Percentiles rank a stretch among this genome's conserved stretches.
Evolutionary conservation across 2,113 vertebrate species (phyloP).

Genomic region (Ophiodon elongatus): DNA sequence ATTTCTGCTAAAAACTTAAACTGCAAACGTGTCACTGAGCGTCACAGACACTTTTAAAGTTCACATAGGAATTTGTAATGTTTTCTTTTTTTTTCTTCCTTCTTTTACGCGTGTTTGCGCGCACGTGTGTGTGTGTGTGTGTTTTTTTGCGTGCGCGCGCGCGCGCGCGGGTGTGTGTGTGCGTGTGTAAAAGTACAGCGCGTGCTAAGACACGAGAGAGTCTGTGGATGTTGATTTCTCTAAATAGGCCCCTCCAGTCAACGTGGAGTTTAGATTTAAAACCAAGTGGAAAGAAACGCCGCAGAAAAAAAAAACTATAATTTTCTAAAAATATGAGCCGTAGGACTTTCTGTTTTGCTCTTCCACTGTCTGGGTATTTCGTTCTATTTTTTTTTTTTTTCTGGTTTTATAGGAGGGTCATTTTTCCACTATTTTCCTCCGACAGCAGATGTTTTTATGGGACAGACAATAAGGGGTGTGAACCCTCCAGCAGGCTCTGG

Average conservation of each 20-base stretch:
- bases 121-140: background rate
- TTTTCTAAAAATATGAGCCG: conserved; percentile 11
- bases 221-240: conserved; percentile 28
- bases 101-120: background rate
- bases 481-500: no score
- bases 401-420: conserved; percentile 17
- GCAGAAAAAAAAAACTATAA: conserved; percentile 20
- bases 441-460: conserved; percentile 49
- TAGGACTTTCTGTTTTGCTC: background rate
- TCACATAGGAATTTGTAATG: background rate
- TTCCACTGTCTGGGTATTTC: background rate
- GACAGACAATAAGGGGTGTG: conserved; percentile 31
- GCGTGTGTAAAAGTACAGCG: conserved; percentile 3
- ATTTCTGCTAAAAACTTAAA: background rate
- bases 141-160: no score
- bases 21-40: background rate
- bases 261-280: conserved; percentile 38
- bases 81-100: background rate
- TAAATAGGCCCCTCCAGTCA: conserved; percentile 34
- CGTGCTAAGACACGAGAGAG: conserved; percentile 30
- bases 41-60: background rate
- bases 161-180: no score
- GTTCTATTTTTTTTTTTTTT: background rate
- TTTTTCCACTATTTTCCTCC: conserved; percentile 4
- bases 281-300: conserved; percentile 38